Evolutionary conservation across 2,797 vertebrate genomes (phyloP).

Genomic region (Allobates femoralis): DNA sequence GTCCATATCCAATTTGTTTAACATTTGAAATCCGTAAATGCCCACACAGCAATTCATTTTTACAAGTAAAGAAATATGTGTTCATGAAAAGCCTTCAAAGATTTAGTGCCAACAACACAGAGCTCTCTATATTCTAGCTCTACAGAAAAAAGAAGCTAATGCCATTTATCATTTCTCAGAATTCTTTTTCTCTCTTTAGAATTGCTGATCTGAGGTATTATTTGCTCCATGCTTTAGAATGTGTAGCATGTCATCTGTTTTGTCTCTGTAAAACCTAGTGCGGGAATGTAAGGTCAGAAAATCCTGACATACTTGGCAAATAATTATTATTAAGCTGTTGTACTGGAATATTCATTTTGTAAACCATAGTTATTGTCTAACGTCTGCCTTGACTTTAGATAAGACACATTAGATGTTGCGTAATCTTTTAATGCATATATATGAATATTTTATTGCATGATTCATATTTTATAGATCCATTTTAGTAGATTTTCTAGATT

Average conservation of each 20-base stretch:
- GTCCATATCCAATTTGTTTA: slow-evolving; percentile 60
- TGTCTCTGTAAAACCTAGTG: neutral
- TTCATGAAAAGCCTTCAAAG: slow-evolving; percentile 60
- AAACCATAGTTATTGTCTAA: neutral
- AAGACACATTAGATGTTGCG: neutral
- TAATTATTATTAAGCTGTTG: slow-evolving; percentile 18
- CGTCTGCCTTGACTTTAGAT: neutral
- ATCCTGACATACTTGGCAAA: slow-evolving; percentile 18
- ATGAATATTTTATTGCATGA: neutral
- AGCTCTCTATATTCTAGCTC: slow-evolving; percentile 53
- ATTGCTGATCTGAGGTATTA: slow-evolving; percentile 59
- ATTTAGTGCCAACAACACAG: slow-evolving; percentile 56
- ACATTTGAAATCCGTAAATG: slow-evolving; percentile 58
- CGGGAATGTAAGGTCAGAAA: slow-evolving; percentile 35
- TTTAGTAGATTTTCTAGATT: neutral
- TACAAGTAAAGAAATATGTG: slow-evolving; percentile 59
- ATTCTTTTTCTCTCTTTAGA: slow-evolving; percentile 50
- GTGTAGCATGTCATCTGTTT: slow-evolving; percentile 40
- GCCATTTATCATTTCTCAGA: slow-evolving; percentile 55
- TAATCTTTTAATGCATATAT: neutral
- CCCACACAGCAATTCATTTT: slow-evolving; percentile 57
- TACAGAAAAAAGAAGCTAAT: slow-evolving; percentile 50
- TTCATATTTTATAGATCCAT: neutral
- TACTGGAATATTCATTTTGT: neutral
- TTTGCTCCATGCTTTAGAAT: slow-evolving; percentile 40